These are phyloP conservation scores for Corythornis madagascariensis DNA, from an alignment of 2,113 vertebrate species.

Conservation along the genomic window DNA sequence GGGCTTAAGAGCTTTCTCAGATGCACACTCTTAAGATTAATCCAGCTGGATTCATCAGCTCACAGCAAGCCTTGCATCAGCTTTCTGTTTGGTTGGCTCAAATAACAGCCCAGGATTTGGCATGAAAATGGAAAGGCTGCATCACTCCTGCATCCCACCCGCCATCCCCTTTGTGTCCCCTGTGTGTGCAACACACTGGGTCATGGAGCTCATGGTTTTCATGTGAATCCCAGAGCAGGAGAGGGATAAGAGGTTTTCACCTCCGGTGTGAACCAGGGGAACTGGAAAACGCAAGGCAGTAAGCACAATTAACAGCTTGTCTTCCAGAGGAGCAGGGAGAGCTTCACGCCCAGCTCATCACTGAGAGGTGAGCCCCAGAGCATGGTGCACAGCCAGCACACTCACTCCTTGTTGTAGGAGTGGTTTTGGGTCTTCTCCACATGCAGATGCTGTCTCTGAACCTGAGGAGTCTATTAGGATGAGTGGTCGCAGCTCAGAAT, in stretches of 20 bases:
- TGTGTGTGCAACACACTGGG: accelerated
- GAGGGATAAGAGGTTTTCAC: neutral
- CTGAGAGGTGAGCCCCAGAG: neutral
- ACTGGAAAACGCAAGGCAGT: neutral
- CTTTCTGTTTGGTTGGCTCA: neutral
- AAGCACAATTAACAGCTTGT: accelerated
- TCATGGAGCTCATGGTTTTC: neutral
- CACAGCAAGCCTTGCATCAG: neutral
- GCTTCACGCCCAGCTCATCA: neutral
- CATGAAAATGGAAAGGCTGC: neutral
- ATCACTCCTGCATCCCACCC: neutral
- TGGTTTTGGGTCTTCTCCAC: neutral
- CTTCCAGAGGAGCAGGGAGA: neutral
- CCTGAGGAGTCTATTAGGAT: neutral
- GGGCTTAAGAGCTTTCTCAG: neutral
- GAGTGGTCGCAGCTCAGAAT: neutral
- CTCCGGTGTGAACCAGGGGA: neutral
- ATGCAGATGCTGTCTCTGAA: neutral
- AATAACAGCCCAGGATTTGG: neutral
- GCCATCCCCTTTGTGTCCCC: neutral
- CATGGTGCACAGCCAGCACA: neutral
- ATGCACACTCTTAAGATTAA: neutral
- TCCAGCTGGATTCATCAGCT: conserved; percentile 21
- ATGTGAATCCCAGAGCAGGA: neutral
- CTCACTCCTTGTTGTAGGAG: neutral